Base-by-base conservation (phyloP, 2,888 invertebrate genomes). In the Lithophane semibrunnea region DNA sequence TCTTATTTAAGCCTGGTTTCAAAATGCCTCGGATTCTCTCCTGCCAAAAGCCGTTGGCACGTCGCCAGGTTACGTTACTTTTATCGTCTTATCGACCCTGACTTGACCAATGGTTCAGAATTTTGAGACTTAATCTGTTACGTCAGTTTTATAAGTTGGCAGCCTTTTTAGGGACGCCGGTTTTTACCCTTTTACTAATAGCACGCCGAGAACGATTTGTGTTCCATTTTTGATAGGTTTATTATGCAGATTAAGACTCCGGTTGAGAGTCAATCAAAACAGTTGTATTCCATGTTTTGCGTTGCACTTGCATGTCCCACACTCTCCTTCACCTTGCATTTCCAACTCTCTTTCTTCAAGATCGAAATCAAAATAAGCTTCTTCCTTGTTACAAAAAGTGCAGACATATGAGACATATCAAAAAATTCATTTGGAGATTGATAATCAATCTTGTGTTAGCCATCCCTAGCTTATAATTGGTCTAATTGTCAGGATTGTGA, bases 401-500 rank as follows among this genome's bases (percentile, higher is more conserved):
- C 24, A 71, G 12, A 47, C 16, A 12, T 54, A 8, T 16, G 21
- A 71, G 12, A 47, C 16, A 12, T 54, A 8, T 16, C 13, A 44
- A n/a, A 49, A 5, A 44, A 29, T 63, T 24, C 56, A 44, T 67
- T 71, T 63, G 29, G 49, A 81, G 63, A 76, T 80, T 67, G 58
- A 61, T 56, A 49, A 82, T 75, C 73, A 77, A 82, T 87, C 42
- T 54, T 18, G 52, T 52, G 60, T 77, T 76, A 80, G 83, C 75
- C 76, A 75, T 72, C 56, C 64, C 68, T 60, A 68, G 47, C 69
- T 79, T 80, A 75, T 86, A 87, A 87, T 87, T 84, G 87, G 64
- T 73, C 3, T 87, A 87, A 87, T 88, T 87, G 83, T 64, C 64
- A 66, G 73, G 77, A 75, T 75, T 88, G 64, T 85, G 88, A 86